Conservation (phyloP, 2,888 invertebrate genomes). For the Furcula furcula region DNA sequence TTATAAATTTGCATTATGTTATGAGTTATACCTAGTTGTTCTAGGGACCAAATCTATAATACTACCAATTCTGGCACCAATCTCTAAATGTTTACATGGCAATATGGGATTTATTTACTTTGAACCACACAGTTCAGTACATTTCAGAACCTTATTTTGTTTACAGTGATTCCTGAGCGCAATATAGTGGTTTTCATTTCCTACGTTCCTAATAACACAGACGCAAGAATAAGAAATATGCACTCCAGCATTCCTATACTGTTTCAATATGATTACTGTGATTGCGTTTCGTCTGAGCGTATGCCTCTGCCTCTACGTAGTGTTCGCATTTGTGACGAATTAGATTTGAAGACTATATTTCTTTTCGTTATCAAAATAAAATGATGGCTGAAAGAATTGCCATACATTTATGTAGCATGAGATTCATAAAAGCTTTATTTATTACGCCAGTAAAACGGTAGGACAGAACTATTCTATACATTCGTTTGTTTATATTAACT, state of each 20-base stretch:
- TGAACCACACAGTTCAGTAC: no score
- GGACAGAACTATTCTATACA: no score
- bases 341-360: conserved; percentile 13
- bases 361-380: background rate
- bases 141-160: background rate
- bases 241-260: conserved; percentile 25
- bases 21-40: no score
- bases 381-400: background rate
- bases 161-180: background rate
- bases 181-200: background rate
- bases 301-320: conserved; percentile 5
- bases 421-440: no score
- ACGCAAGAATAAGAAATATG: conserved; percentile 25
- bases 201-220: conserved; percentile 17
- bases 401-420: no score
- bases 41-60: no score
- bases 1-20: no score
- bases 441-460: no score
- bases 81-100: no score
- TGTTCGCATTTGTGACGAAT: conserved; percentile 9
- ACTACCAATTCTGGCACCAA: no score
- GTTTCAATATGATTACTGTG: conserved; percentile 30
- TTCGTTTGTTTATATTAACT: no score
- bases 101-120: no score
- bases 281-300: conserved; percentile 13